phyloP scores from a whole-genome alignment of 2,797 vertebrate species.

The Percopsis omiscomaycus region DNA sequence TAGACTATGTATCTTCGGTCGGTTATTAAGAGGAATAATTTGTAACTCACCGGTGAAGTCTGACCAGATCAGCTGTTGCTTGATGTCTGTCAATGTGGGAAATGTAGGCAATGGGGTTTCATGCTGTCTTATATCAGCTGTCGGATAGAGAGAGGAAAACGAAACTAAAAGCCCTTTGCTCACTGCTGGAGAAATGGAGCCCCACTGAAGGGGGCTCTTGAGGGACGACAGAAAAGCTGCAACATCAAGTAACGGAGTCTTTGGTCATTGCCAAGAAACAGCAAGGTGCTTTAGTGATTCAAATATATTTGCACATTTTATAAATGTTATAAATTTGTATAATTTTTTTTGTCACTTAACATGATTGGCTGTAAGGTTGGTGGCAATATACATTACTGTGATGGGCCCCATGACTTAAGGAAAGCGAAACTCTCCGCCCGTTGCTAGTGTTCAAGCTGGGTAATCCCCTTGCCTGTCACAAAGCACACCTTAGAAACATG shows the following conservation, averaged over 20 bases:
- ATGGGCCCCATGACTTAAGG: constrained; percentile 9
- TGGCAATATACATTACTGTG: constrained; percentile 13
- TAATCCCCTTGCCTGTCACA: not conserved
- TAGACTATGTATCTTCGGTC: not conserved
- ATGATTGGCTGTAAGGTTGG: not conserved
- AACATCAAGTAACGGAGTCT: no score
- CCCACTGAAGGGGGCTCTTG: constrained; percentile 45
- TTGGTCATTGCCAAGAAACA: no score
- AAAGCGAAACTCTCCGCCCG: constrained; percentile 57
- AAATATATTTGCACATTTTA: no score
- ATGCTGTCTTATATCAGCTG: constrained; percentile 15
- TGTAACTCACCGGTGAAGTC: constrained; percentile 38
- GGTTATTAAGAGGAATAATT: not conserved
- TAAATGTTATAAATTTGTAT: no score
- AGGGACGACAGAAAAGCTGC: constrained; percentile 26
- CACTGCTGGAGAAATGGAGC: constrained; percentile 8
- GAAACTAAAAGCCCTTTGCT: constrained; percentile 54
- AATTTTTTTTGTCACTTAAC: not conserved
- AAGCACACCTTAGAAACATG: not conserved
- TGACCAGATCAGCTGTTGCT: not conserved
- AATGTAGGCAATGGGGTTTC: constrained; percentile 18
- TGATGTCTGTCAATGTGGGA: not conserved
- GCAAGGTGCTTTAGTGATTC: no score
- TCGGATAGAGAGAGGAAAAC: constrained; percentile 39
- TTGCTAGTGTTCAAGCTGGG: not conserved